Conservation (phyloP, 37 sponge, comb jelly and placozoan species). For the Diacarnus erythraeanus region DNA sequence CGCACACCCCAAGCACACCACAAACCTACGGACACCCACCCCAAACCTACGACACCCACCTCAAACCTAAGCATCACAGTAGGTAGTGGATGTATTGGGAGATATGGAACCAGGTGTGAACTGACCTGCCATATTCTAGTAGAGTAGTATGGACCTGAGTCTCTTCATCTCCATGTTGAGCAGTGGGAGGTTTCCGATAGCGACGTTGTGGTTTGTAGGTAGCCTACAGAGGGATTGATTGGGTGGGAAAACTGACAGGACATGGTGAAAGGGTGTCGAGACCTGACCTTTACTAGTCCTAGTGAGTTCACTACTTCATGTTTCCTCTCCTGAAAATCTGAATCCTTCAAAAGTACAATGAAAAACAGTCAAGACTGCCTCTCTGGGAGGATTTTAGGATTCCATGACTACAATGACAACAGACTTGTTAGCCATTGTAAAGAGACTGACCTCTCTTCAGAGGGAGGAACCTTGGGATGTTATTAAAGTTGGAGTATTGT, state of each 20-base stretch:
- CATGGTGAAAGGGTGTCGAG: background rate
- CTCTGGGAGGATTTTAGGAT: no score
- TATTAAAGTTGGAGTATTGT: no score
- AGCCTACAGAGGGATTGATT: slow-evolving; percentile 20
- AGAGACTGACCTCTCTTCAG: background rate
- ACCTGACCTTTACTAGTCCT: slow-evolving; percentile 40
- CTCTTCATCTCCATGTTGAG: slow-evolving; percentile 56
- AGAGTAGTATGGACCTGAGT: slow-evolving; percentile 77
- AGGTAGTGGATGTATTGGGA: no score
- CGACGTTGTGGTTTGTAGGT: slow-evolving; percentile 75
- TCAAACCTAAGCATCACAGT: no score
- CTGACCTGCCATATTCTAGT: slow-evolving; percentile 87
- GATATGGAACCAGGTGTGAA: background rate
- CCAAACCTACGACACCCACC: no score
- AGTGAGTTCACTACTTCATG: slow-evolving; percentile 45
- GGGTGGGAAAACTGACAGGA: background rate
- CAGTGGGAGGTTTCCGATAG: slow-evolving; percentile 57
- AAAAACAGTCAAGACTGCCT: background rate
- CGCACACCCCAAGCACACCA: background rate
- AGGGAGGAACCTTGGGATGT: no score
- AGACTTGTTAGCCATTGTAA: no score
- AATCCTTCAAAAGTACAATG: slow-evolving; percentile 42
- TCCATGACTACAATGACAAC: no score
- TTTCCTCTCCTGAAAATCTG: slow-evolving; percentile 48
- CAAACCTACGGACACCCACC: background rate